Evolutionary conservation across 2,113 vertebrate species (phyloP), one percentile per base, ranked within the genome.

Genomic region (Mormoops blainvillei): DNA sequence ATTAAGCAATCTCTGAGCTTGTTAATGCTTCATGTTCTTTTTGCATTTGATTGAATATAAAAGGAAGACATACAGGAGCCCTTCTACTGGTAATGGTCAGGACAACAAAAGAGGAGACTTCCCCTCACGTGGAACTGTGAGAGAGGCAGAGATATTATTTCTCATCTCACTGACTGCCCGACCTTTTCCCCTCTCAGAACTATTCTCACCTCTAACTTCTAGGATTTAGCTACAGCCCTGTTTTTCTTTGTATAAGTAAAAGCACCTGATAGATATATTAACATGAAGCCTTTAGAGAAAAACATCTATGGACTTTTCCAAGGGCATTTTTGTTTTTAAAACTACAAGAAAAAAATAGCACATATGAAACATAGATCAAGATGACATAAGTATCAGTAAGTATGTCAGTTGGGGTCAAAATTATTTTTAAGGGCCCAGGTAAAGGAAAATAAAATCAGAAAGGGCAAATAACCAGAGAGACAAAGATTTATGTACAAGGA

Each of bases 251-350:
- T 89, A 20, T 28, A 89, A 68, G 70, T 70, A 70, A 93, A 89
- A 41, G n/a, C 85, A 28, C 71, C 76, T 93, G n/a, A 91, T 92
- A 83, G 90, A 38, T 76, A 3, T 43, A 82, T 92, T 90, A 76
- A 63, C 28, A 16, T 13, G 15, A 88, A 84, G 4, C 18, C 61
- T 90, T 94, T 77, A 88, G 65, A 71, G 76, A 76, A n/a, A n/a
- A 65, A 95, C 28, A 68, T n/a, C 52, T 80, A 9, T 45, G 61
- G n/a, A 70, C 22, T 90, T 95, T 91, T 95, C 82, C 65, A 82
- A 94, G 43, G 28, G n/a, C 6, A 31, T 54, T 95, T 93, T 88
- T 87, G 36, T 80, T 93, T 96, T 94, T 70, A 89, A 95, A 88
- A 84, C 10, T n/a, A 61, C 2, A 81, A 50, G 24, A 28, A 67